Conservation (phyloP, 1,140 invertebrate species). For the Atopsyche davidsoni region DNA sequence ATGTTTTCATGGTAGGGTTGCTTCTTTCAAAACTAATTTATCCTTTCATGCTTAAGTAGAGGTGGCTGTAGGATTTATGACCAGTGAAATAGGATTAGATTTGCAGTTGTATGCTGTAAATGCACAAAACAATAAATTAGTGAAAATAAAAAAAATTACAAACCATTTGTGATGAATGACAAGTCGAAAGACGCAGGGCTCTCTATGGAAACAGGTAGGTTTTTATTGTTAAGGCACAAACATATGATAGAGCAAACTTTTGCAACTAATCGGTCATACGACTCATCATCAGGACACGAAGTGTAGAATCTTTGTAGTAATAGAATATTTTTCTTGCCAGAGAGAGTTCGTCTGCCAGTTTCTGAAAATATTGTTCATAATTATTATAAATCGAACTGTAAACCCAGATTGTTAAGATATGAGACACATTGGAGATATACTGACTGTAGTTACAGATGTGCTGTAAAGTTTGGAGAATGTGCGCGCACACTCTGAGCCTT, state of each 20-base stretch:
- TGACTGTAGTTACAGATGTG: constrained; percentile 58
- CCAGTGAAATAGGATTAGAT: too few species aligned
- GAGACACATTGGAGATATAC: constrained; percentile 31
- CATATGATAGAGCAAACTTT: constrained; percentile 59
- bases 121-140: constrained; percentile 1
- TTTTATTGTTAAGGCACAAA: constrained; percentile 57
- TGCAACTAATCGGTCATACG: constrained; percentile 56
- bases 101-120: too few species aligned
- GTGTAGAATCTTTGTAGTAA: constrained; percentile 58
- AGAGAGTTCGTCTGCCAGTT: constrained; percentile 53
- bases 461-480: constrained; percentile 54
- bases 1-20: too few species aligned
- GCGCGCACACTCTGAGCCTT: constrained; percentile 56
- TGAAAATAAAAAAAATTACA: background rate
- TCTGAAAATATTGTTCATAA: constrained; percentile 40
- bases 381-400: constrained; percentile 17
- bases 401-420: constrained; percentile 5
- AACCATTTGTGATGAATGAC: constrained; percentile 43
- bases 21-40: too few species aligned
- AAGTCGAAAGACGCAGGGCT: constrained; percentile 50
- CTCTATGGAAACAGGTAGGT: constrained; percentile 52
- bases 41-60: too few species aligned
- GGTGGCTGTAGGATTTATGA: too few species aligned
- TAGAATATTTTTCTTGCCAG: constrained; percentile 55
- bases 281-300: constrained; percentile 58